Evolutionary conservation across 2,113 vertebrate genomes (phyloP), one percentile per base, ranked within the genome.

Genomic region (Limanda limanda): DNA sequence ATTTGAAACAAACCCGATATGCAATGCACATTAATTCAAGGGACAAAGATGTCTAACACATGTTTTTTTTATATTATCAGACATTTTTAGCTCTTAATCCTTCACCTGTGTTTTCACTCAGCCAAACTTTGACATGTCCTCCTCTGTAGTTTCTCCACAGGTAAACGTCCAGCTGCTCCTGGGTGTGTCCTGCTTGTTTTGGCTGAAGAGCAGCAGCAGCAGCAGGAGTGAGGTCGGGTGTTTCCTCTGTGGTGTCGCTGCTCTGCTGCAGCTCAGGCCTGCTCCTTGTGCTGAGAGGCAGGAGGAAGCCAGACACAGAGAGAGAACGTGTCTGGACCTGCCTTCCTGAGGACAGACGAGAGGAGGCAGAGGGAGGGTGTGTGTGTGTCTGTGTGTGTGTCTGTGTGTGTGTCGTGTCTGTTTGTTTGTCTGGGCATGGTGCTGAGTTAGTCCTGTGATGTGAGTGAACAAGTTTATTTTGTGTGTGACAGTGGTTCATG

Each of bases 281-380:
- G 42, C 25, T 75, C 71, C 70, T 5, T 47, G 1, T 31, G 70
- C 55, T 61, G 74, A 60, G 25, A 6, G 14, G n/a, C 63, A n/a
- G 31, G 20, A 55, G 61, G 47, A 51, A 83, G 69, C 31, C 62
- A 69, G 56, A 73, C 68, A 72, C 74, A 12, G 45, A 0, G 3
- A 51, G 48, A 35, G 20, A 51, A 82, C 86, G 64, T 87, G 91
- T 60, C 85, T 31, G 71, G 78, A 70, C 90, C 81, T 87, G 90
- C 59, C 80, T 56, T 9, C 37, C 18, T 21, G 51, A 21, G 37
- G 54, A 48, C 57, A 51, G 24, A 74, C 23, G 54, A 40, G 68
- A 70, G 66, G 78, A 72, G 35, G 9, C 35, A 37, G 35, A 37
- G 35, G 35, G 35, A 37, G 8, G 1, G 35, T 37, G 35, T 37